Base-by-base conservation (phyloP, 2,113 vertebrate species). In the Hippocampus comes region DNA sequence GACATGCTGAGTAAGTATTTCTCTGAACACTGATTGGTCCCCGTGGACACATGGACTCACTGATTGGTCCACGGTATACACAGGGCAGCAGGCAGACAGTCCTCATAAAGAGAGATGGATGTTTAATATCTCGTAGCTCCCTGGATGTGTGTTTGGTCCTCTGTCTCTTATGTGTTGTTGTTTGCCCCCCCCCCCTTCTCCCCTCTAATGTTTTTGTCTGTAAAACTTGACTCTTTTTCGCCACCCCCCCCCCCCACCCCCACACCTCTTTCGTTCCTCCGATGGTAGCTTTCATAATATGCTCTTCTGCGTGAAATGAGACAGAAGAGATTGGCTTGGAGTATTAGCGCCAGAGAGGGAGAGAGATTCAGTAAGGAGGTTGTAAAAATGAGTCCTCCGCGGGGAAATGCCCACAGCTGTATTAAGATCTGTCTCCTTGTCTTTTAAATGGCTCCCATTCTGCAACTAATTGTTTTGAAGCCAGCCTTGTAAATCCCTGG, bases 381-480 rank as follows among this genome's bases (percentile, higher is more conserved):
- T 87, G 83, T 87, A 86, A 83, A 87, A 88, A 90, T 87, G 85
- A 88, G 75, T 83, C 86, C 82, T 89, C 89, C 84, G 34, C 79
- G 71, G 88, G 87, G 90, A 89, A 89, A 90, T 90, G 86, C 83
- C 83, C 79, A 79, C 81, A 76, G 84, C 90, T 83, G 86, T 86
- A 89, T 86, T 88, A 88, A 89, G 88, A 90, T 89, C 82, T 86
- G 69, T 87, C 86, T 87, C 82, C 76, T 85, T 81, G 82, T 87
- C 89, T 88, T 87, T 88, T 88, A 89, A 89, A 89, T 57, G 68
- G 77, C 83, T 91, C 83, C 75, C 84, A 81, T 89, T 91, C 82
- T 85, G 83, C 81, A 83, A 87, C 86, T 91, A 89, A 91, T 90
- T 91, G 89, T 91, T 89, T 89, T 87, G 90, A 89, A 89, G 88